These are phyloP conservation scores for Tringa solitaria DNA, from an alignment of 2,113 vertebrate genomes.

Conservation along the genomic window DNA sequence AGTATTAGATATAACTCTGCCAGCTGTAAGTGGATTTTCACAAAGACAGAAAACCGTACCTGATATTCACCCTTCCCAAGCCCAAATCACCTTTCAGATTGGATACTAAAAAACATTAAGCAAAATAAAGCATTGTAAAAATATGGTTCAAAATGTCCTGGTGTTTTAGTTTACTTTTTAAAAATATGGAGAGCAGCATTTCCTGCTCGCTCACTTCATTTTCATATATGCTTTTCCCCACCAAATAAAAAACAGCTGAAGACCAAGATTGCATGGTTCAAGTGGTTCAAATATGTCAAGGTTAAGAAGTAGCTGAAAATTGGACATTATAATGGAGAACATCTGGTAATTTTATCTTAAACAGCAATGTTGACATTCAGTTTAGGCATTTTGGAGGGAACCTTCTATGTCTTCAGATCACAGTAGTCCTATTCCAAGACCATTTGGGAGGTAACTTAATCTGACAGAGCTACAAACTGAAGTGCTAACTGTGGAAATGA, in stretches of 20 bases:
- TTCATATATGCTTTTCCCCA: neutral
- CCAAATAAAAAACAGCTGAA: neutral
- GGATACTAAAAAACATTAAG: neutral
- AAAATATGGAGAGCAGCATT: neutral
- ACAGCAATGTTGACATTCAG: neutral
- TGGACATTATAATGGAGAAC: neutral
- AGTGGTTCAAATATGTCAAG: neutral
- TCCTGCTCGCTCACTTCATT: neutral
- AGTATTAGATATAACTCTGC: neutral
- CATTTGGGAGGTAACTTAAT: neutral
- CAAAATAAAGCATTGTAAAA: neutral
- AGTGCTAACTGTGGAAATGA: neutral
- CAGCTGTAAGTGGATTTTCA: neutral
- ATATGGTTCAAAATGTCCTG: neutral
- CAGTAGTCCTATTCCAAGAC: neutral
- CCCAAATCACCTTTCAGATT: neutral
- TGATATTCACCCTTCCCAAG: neutral
- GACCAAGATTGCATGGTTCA: neutral
- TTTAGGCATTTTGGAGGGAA: neutral
- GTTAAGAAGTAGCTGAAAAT: neutral
- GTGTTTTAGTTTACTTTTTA: neutral
- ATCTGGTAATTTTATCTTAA: neutral
- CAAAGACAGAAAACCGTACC: neutral
- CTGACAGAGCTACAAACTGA: neutral
- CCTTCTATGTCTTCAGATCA: neutral